Conservation (phyloP, 2,888 invertebrate genomes). For the Osmoderma eremita region DNA sequence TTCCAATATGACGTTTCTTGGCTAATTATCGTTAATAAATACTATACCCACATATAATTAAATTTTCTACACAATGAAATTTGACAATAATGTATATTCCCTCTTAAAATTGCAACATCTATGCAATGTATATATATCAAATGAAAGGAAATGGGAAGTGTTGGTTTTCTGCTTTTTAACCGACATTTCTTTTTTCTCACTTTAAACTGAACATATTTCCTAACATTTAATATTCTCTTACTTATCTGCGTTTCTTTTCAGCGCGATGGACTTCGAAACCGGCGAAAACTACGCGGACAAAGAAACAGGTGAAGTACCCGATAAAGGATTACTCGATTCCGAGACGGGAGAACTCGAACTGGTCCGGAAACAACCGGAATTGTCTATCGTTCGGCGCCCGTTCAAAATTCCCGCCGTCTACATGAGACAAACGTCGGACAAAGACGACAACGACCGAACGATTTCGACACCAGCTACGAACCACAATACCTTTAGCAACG, state of each 20-base stretch:
- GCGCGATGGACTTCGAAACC: slow-evolving; percentile 50
- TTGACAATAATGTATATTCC: too few species aligned
- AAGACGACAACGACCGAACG: slow-evolving; percentile 29
- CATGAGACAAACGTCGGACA: slow-evolving; percentile 40
- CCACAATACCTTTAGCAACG: slow-evolving; percentile 39
- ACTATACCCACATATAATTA: too few species aligned
- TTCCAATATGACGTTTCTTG: too few species aligned
- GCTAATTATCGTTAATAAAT: too few species aligned
- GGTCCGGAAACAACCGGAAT: slow-evolving; percentile 44
- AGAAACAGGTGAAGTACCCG: slow-evolving; percentile 68
- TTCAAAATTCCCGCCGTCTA: slow-evolving; percentile 54
- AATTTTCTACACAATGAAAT: too few species aligned
- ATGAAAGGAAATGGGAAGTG: too few species aligned
- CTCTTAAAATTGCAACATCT: too few species aligned
- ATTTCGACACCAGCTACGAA: slow-evolving; percentile 1
- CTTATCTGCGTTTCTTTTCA: neutral
- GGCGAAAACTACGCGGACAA: slow-evolving; percentile 60
- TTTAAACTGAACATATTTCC: too few species aligned
- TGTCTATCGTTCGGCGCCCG: slow-evolving; percentile 53
- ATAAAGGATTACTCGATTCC: slow-evolving; percentile 60
- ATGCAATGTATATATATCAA: too few species aligned
- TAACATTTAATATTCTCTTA: too few species aligned
- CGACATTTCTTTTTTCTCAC: too few species aligned
- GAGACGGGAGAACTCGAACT: slow-evolving; percentile 67
- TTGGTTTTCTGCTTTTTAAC: too few species aligned